Base-by-base conservation (phyloP, 1,140 invertebrate genomes). In the Zophobas morio region DNA sequence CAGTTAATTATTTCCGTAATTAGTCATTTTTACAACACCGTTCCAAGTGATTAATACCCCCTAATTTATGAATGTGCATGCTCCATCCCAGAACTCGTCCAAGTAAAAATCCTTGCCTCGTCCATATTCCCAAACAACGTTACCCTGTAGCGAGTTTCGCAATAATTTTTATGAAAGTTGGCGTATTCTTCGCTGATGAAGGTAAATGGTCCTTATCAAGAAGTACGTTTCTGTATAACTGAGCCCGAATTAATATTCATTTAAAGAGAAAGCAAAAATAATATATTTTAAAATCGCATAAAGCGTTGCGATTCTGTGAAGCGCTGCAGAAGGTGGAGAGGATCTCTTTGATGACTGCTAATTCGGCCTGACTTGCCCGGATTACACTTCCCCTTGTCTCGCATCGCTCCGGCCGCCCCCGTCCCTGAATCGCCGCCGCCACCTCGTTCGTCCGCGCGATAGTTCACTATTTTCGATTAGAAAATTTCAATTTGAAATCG, bases 321-420 rank as follows among this genome's bases (percentile, higher is more conserved):
- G 42, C 37, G 34, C 37, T 70, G 40, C 66, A 47, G 40, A 42
- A 70, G 66, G 40, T 47, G 40, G 66, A 33, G 40, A 1, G 66
- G 66, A 71, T 71, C 66, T 42, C 66, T 71, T 71, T 71, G 66
- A 71, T 71, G 66, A 71, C 36, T 71, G 66, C 66, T 71, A 71
- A 71, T 71, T 71, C 42, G 36, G 63, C 63, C 63, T 46, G 63
- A 70, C 63, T 70, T 70, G 63, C 63, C 63, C 63, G 63, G 63
- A 70, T 70, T 70, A 70, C 63, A 39, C 63, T 70, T 70, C 63
- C 63, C 63, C 49, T 70, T 70, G 63, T 70, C 20, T 46, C 37
- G 34, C 49, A 46, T 35, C 2, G 56, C 63, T 37, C 1, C 20
- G n/a, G 6, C 57, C n/a, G 6, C 37, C 2, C 57, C 37, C 57